phyloP scores from a whole-genome alignment of 2,797 vertebrate genomes.

The Gymnoscopelus braueri region DNA sequence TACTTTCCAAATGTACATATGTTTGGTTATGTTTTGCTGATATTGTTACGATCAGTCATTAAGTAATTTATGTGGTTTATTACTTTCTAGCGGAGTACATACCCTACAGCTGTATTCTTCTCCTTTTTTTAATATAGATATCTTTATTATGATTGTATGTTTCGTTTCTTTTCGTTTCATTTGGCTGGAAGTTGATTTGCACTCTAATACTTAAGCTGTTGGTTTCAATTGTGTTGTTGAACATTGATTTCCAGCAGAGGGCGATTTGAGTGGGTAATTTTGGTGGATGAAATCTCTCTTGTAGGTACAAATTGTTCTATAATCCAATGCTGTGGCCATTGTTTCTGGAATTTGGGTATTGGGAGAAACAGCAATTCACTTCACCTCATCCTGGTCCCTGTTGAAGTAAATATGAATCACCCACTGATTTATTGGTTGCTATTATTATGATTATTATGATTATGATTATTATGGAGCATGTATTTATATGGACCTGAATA shows the following conservation, averaged over 20 bases:
- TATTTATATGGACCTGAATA: constrained; percentile 80
- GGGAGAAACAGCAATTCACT: constrained; percentile 16
- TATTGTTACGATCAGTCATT: constrained; percentile 28
- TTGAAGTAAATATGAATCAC: neutral
- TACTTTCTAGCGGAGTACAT: no score
- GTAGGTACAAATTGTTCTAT: neutral
- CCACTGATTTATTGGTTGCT: constrained; percentile 24
- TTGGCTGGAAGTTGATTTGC: constrained; percentile 38
- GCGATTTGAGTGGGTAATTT: neutral
- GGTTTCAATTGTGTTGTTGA: constrained; percentile 32
- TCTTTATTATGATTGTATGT: constrained; percentile 54
- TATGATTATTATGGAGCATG: constrained; percentile 77
- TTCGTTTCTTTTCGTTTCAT: constrained; percentile 37
- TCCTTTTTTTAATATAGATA: no score
- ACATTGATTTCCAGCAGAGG: neutral
- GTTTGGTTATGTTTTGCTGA: constrained; percentile 47
- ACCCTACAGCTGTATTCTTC: neutral
- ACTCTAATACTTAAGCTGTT: constrained; percentile 15
- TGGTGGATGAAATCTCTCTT: neutral
- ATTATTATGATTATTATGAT: constrained; percentile 62
- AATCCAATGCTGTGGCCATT: constrained; percentile 34
- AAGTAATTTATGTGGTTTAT: constrained; percentile 5
- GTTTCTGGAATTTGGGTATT: constrained; percentile 5
- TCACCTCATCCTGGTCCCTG: constrained; percentile 4
- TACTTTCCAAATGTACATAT: constrained; percentile 71